These are phyloP conservation scores for Chamaetylas fuelleborni DNA, from an alignment of 2,113 vertebrate species.

Conservation along the genomic window DNA sequence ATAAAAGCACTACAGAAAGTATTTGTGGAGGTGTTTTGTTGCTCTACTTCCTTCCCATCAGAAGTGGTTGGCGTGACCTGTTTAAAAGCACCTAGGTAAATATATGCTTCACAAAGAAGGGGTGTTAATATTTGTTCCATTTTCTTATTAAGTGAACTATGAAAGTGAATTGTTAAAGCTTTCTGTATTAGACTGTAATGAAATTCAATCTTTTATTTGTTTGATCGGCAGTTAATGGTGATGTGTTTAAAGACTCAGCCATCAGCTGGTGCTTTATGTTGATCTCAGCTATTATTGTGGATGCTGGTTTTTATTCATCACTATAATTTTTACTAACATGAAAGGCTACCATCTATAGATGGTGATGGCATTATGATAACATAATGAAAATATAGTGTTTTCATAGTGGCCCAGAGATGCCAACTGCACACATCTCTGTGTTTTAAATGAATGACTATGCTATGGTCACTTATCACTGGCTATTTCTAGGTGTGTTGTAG, in stretches of 20 bases:
- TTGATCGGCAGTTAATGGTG: not conserved
- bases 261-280: not conserved
- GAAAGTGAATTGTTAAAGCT: not conserved
- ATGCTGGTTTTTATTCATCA: not conserved
- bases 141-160: not conserved
- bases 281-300: not conserved
- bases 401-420: not conserved
- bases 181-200: not conserved
- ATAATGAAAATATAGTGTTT: not conserved
- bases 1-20: not conserved
- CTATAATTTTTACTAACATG: not conserved
- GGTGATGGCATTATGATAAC: not conserved
- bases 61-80: not conserved
- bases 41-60: not conserved
- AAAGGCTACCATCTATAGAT: not conserved
- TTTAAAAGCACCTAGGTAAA: not conserved
- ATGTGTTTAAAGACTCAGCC: not conserved
- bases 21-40: not conserved
- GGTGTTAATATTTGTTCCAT: not conserved
- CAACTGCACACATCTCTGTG: not conserved
- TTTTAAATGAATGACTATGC: not conserved
- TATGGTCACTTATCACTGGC: rapidly evolving
- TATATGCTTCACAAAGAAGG: not conserved
- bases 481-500: not conserved
- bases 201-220: not conserved